Evolutionary conservation across 2,888 invertebrate species (phyloP).

Genomic region (Thecophora atra): DNA sequence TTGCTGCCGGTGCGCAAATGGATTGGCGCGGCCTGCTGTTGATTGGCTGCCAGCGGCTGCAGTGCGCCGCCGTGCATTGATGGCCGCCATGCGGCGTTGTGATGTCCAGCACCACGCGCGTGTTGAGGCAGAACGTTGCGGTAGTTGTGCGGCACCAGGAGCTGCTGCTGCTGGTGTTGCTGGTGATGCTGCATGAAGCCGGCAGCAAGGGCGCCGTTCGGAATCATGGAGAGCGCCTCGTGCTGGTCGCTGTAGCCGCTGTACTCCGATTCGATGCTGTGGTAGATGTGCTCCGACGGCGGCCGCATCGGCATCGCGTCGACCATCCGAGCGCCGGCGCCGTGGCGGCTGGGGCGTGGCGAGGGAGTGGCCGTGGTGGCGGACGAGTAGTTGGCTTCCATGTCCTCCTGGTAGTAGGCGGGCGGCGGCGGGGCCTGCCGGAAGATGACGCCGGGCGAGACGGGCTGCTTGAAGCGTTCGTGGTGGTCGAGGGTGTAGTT

Average conservation of each 20-base stretch:
- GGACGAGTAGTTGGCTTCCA: conserved; percentile 73
- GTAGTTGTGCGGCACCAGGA: conserved; percentile 48
- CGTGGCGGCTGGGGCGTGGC: conserved; percentile 68
- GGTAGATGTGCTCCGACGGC: conserved; percentile 88
- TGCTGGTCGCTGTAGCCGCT: conserved; percentile 78
- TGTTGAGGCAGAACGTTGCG: conserved; percentile 38
- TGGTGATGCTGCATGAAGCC: conserved; percentile 52
- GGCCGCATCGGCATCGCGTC: conserved; percentile 73
- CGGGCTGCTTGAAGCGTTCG: conserved; percentile 66
- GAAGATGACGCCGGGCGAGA: conserved; percentile 67
- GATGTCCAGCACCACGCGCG: conserved; percentile 44
- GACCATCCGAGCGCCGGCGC: conserved; percentile 53
- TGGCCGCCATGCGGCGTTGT: conserved; percentile 48
- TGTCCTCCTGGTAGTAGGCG: conserved; percentile 68
- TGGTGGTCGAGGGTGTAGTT: conserved; percentile 79
- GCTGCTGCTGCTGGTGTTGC: conserved; percentile 55
- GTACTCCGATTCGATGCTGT: conserved; percentile 89
- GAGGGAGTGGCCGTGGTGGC: conserved; percentile 74
- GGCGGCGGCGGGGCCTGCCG: conserved; percentile 69
- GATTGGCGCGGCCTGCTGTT: conserved; percentile 53
- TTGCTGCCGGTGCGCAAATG: conserved; percentile 64
- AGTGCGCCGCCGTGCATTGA: conserved; percentile 42
- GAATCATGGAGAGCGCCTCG: conserved; percentile 68
- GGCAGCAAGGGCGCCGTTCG: conserved; percentile 54
- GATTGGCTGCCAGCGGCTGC: conserved; percentile 44